Percentiles rank a stretch among this genome's conserved stretches.
Evolutionary conservation across 2,797 vertebrate species (phyloP).

Genomic region (Petrocephalus sullivani): DNA sequence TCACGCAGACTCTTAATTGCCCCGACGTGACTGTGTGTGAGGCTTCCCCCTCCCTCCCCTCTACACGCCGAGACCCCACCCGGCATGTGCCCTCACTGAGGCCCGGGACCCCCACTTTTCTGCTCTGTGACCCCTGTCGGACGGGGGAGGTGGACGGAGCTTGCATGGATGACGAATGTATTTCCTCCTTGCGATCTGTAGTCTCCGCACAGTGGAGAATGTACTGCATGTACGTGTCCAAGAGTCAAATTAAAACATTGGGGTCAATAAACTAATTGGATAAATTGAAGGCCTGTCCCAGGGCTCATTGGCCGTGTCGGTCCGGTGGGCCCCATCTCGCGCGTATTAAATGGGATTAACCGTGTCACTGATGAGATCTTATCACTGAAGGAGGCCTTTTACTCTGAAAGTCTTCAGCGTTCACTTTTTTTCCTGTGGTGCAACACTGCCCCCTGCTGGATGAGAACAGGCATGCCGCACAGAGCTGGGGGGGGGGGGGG

Average conservation of each 20-base stretch:
- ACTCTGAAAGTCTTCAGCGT: conserved; percentile 9
- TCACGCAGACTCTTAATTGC: background rate
- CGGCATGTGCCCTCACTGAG: conserved; percentile 33
- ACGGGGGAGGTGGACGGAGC: background rate
- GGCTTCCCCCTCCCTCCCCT: conserved; percentile 2
- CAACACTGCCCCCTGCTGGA: conserved; percentile 68
- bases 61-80: background rate
- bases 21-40: conserved; percentile 18
- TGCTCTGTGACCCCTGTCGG: background rate
- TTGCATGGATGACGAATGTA: background rate
- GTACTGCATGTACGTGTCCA: background rate
- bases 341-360: conserved; percentile 57
- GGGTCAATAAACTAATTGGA: conserved; percentile 48
- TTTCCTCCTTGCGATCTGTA: background rate
- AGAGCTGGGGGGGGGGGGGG: background rate
- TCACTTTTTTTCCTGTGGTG: conserved; percentile 30
- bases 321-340: conserved; percentile 29
- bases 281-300: conserved; percentile 28
- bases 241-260: conserved; percentile 41
- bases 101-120: background rate
- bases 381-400: conserved; percentile 31
- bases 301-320: background rate
- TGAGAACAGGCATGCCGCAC: conserved; percentile 33
- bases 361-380: conserved; percentile 55
- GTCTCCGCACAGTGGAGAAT: background rate